Base-by-base conservation (phyloP, 2,888 invertebrate species). In the Pyrrhia umbra region DNA sequence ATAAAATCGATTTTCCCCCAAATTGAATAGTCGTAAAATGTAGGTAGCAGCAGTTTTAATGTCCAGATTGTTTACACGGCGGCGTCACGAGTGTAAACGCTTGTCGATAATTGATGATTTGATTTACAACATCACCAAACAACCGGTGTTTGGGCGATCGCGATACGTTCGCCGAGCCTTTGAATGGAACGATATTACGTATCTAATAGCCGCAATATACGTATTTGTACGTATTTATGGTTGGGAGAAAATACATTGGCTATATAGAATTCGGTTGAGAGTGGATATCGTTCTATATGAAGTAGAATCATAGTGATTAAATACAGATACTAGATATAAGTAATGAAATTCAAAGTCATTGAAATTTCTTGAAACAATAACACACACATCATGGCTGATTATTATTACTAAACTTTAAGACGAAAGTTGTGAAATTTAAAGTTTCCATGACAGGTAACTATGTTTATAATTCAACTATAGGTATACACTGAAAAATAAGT, bases 1-100 rank as follows among this genome's bases (percentile, higher is more conserved):
- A 94, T 95, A 94, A 94, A 94, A 95, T 93, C 94, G 94, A 94
- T 95, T 94, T 94, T 94, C 93, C 95, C 91, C 92, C 92, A 93
- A 94, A 94, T 94, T 91, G 89, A 91, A 93, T 88, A 90, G 87
- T 89, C 93, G 90, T 94, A 89, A 94, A 94, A 91, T 85, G 87
- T 91, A 91, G 92, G 91, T 91, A 92, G 93, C 90, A 87, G 67
- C 68, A 86, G 91, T 91, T 94, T 94, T 93, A 93, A 92, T 90
- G 93, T 91, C 85, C 87, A 87, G 77, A 92, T 92, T 94, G 95
- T 94, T 95, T 95, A 95, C 94, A 92, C 83, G 91, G 94, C 92
- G 95, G 94, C 94, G 92, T 94, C 91, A 89, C 92, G 89, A 92
- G 93, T 90, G 93, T 95, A 94, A 94, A 95, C 95, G 91, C 88